phyloP scores from a whole-genome alignment of 2,888 invertebrate genomes.

The Scaptodrosophila latifasciaeformis region DNA sequence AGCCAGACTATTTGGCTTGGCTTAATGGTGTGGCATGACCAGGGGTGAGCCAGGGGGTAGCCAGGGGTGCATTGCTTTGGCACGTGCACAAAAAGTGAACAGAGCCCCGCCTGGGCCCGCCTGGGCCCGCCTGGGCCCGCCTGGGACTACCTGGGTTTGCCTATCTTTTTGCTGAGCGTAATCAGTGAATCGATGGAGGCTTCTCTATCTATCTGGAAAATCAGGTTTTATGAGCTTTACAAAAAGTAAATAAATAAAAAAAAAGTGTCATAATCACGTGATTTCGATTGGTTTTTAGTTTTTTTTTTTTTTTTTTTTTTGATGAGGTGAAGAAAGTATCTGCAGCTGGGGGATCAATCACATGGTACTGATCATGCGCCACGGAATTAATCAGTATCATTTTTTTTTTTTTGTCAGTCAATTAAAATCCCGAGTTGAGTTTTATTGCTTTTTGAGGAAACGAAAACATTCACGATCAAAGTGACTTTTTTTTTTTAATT shows the following conservation, averaged over 20 bases:
- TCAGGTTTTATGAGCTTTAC: no score
- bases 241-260: background rate
- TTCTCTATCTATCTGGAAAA: no score
- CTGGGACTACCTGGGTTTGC: no score
- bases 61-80: no score
- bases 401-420: slow-evolving; percentile 22
- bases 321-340: slow-evolving; percentile 1
- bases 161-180: no score
- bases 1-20: no score
- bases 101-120: no score
- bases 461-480: background rate
- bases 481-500: slow-evolving; percentile 39
- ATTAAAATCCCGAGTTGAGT: slow-evolving; percentile 42
- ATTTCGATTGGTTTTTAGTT: background rate
- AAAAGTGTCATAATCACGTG: background rate
- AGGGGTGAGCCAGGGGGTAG: no score
- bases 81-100: no score
- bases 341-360: slow-evolving; percentile 37
- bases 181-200: no score
- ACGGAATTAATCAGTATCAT: slow-evolving; percentile 20
- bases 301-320: background rate
- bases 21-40: no score
- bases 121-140: no score
- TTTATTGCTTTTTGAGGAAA: slow-evolving; percentile 19
- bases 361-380: slow-evolving; percentile 58